These are phyloP conservation scores for Pseudomugil tenellus DNA, from an alignment of 2,797 vertebrate species.

Conservation along the genomic window DNA sequence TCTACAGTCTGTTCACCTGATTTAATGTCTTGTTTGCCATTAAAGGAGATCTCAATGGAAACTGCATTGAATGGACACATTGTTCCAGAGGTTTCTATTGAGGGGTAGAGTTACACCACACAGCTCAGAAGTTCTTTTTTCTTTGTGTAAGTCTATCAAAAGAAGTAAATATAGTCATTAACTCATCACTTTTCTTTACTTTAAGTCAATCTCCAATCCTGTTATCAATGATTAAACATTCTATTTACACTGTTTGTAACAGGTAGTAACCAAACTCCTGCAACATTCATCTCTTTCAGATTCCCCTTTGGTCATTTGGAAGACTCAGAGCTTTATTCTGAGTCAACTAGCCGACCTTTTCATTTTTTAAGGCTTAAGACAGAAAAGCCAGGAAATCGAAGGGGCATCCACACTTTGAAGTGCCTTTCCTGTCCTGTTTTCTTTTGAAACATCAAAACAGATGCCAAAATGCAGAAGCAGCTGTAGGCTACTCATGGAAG, in stretches of 20 bases:
- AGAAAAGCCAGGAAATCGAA: slow-evolving; percentile 62
- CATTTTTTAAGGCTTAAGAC: slow-evolving; percentile 59
- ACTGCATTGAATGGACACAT: slow-evolving; percentile 68
- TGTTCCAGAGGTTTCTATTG: slow-evolving; percentile 71
- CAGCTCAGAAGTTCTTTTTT: slow-evolving; percentile 38
- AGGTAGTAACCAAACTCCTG: background rate
- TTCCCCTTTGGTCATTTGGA: slow-evolving; percentile 55
- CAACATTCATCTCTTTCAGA: slow-evolving; percentile 52
- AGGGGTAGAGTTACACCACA: slow-evolving; percentile 60
- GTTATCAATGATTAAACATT: background rate
- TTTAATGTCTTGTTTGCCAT: slow-evolving; percentile 1
- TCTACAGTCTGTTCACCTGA: background rate
- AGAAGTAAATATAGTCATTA: background rate
- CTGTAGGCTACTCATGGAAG: slow-evolving; percentile 26
- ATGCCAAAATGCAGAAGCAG: slow-evolving; percentile 46
- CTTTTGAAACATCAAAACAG: slow-evolving; percentile 62
- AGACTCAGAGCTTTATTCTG: slow-evolving; percentile 50
- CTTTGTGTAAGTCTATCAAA: slow-evolving; percentile 51
- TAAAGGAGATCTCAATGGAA: slow-evolving; percentile 68
- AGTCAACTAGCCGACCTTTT: slow-evolving; percentile 51
- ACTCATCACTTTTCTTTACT: too few relatives aligned
- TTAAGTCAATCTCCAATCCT: background rate
- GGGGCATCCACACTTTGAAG: slow-evolving; percentile 73
- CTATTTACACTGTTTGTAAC: background rate
- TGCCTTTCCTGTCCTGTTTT: slow-evolving; percentile 74